Conservation (phyloP, 2,113 vertebrate genomes). For the Aepyceros melampus region DNA sequence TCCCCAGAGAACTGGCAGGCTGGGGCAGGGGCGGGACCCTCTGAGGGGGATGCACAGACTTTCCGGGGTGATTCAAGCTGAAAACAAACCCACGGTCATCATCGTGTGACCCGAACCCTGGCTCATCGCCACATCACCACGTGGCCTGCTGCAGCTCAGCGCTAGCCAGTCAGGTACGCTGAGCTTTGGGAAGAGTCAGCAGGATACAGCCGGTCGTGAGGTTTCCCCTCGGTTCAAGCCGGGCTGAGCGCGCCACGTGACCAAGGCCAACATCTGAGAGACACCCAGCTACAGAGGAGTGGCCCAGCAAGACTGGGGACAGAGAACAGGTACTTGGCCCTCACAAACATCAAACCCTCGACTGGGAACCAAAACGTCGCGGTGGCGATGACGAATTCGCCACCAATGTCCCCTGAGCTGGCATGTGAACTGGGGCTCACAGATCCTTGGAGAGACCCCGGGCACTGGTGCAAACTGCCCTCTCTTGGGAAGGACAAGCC, state of each 20-base stretch:
- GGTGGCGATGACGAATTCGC: rapidly evolving
- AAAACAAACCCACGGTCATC: background rate
- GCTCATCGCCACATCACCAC: background rate
- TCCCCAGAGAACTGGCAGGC: background rate
- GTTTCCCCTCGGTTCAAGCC: rapidly evolving
- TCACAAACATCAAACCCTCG: background rate
- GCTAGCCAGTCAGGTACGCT: background rate
- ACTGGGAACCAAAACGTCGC: background rate
- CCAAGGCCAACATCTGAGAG: too few relatives aligned
- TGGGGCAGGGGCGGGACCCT: rapidly evolving
- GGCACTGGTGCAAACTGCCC: rapidly evolving
- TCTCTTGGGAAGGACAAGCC: background rate
- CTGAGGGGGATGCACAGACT: rapidly evolving
- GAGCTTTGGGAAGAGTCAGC: background rate
- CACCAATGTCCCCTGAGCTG: rapidly evolving
- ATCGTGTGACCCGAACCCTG: background rate
- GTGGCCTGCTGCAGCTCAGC: rapidly evolving
- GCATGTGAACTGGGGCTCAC: rapidly evolving
- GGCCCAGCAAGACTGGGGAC: background rate
- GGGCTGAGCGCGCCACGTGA: background rate
- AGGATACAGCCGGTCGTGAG: rapidly evolving
- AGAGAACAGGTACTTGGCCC: background rate
- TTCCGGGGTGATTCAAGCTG: background rate
- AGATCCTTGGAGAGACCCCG: rapidly evolving
- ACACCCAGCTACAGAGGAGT: rapidly evolving